A percentile compares a stretch with the other conserved stretches of the same genome.
Evolutionary conservation across 2,888 invertebrate species (phyloP).

Genomic region (Odontothrips loti): DNA sequence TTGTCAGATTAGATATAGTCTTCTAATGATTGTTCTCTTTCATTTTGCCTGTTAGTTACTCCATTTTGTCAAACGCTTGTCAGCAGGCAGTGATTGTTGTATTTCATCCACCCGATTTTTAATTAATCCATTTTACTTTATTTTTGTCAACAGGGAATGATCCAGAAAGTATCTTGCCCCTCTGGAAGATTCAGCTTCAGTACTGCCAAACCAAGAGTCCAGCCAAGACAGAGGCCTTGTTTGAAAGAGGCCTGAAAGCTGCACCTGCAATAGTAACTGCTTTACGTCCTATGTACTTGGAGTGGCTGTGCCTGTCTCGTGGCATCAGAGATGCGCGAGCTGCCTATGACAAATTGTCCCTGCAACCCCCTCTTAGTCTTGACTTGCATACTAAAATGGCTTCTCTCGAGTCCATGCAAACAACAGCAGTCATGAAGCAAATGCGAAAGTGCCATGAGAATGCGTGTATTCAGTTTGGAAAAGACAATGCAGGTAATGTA

Average conservation of each 20-base stretch:
- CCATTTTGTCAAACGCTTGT: not conserved
- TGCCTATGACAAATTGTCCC: conserved; percentile 57
- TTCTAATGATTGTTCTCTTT: no score
- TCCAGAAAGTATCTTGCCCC: conserved; percentile 41
- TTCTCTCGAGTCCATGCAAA: conserved; percentile 48
- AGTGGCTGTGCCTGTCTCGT: conserved; percentile 54
- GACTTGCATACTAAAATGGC: conserved; percentile 61
- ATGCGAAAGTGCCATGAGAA: conserved; percentile 60
- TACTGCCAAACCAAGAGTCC: conserved; percentile 40
- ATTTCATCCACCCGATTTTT: not conserved
- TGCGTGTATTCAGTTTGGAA: conserved; percentile 63
- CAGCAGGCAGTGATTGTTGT: not conserved
- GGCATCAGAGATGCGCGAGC: conserved; percentile 58
- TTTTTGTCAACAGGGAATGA: not conserved
- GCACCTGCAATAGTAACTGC: not conserved
- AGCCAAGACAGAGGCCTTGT: conserved; percentile 47
- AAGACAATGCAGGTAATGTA: conserved; percentile 48
- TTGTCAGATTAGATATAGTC: no score
- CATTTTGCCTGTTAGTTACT: no score
- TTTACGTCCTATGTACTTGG: conserved; percentile 59
- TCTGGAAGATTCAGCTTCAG: conserved; percentile 48
- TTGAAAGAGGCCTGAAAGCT: conserved; percentile 45
- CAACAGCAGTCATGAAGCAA: conserved; percentile 48
- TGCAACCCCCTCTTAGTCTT: conserved; percentile 56
- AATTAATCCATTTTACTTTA: not conserved